phyloP scores from a whole-genome alignment of 2,888 invertebrate species.

The Rhabditoides inermis region DNA sequence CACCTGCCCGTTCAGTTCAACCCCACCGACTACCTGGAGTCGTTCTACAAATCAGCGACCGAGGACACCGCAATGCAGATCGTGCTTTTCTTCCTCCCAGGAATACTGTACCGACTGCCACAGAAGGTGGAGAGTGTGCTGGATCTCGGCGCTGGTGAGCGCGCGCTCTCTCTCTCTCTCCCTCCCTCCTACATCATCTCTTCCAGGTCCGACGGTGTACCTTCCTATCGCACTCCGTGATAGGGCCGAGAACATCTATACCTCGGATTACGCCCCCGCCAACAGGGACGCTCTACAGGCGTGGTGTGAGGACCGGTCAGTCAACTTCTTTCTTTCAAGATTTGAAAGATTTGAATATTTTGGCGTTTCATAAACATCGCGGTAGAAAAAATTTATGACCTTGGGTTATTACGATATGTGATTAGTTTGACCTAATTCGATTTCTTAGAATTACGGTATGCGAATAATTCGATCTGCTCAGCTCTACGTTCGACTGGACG shows the following conservation, averaged over 20 bases:
- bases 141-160: slow-evolving; percentile 44
- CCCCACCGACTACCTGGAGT: slow-evolving; percentile 40
- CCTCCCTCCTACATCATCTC: background rate
- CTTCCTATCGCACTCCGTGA: slow-evolving; percentile 43
- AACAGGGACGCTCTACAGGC: slow-evolving; percentile 35
- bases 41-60: slow-evolving; percentile 44
- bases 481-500: slow-evolving; percentile 41
- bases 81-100: slow-evolving; percentile 51
- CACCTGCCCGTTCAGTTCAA: slow-evolving; percentile 35
- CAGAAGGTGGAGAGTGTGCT: slow-evolving; percentile 36
- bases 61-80: slow-evolving; percentile 50
- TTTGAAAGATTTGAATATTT: background rate
- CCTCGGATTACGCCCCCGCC: slow-evolving; percentile 47
- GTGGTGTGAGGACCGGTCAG: slow-evolving; percentile 39
- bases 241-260: slow-evolving; percentile 39
- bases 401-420: background rate
- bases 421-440: background rate
- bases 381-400: background rate
- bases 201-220: slow-evolving; percentile 37
- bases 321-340: background rate
- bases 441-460: background rate
- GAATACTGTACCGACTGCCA: slow-evolving; percentile 49
- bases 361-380: background rate
- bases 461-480: background rate
- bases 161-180: background rate